Evolutionary conservation across 2,888 invertebrate species (phyloP), one percentile per base, ranked within the genome.

Genomic region (Exocentrus adspersus): DNA sequence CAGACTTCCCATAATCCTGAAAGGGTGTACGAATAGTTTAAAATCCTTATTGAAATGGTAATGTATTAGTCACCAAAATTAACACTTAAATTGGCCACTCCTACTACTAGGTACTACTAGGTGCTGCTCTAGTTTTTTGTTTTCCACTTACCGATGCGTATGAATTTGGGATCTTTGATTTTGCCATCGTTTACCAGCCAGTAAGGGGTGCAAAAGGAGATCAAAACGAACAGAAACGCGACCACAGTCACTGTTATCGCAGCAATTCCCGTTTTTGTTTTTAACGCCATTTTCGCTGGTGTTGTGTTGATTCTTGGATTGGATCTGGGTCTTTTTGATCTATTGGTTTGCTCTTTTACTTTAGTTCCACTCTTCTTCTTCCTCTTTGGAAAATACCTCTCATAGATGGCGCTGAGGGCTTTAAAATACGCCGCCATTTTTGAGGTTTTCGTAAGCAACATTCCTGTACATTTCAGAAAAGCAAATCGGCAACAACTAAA

Each of bases 1-100:
- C 98, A 98, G 2, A 95, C 95, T 82, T 95, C 92, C 98, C 98
- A 98, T 30, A 98, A 85, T 24, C 98, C 98, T 90, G 81, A 14
- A 86, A 84, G 65, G 61, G 53, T 42, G 28, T 9, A 2, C 7
- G n/a, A 30, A n/a, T 2, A n/a, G 2, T 30, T 28, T 28, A 28
- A 30, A 30, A 30, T 7, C 2, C 2, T 1, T 30, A n/a, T n/a
- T n/a, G n/a, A n/a, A n/a, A 30, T n/a, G 14, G 14, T 32, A 24
- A 20, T 10, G 1, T 16, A 30, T 57, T 57, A 46, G 45, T 57
- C 57, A 57, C 14, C 46, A 17, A n/a, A 16, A 6, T 12, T 32
- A 30, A 48, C 24, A 14, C 59, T 58, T 32, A 30, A 17, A 24
- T 42, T 37, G 60, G 70, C 78, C 78, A 80, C 79, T 77, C 79